Evolutionary conservation across 2,113 vertebrate genomes (phyloP), one percentile per base, ranked within the genome.

Genomic region (Ranitomeya variabilis): DNA sequence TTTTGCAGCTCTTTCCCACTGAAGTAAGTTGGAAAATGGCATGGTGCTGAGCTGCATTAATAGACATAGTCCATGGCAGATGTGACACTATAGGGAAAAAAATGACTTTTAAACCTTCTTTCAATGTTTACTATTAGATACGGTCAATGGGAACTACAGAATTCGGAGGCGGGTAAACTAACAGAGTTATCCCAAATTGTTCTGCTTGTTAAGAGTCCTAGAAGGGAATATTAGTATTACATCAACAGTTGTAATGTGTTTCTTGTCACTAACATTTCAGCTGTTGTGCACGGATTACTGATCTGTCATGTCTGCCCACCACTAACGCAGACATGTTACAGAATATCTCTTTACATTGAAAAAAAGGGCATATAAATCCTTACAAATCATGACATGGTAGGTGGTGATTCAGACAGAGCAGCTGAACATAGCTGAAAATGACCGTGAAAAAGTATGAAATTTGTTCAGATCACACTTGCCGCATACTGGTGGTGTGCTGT

Each of bases 361-460:
- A 84, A 52, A 84, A 64, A 55, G 64, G 82, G 19, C 15, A 55
- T n/a, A 55, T 69, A 71, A 84, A 71, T 52, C 66, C 51, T 84
- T 84, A 66, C 15, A 69, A 84, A 84, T 54, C n/a, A 10, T 69
- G 82, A 71, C 64, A 84, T 84, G 66, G 82, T 23, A 69, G 66
- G 8, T 55, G 51, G 82, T 14, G 54, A 71, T 69, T 62, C 51
- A 71, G 45, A 12, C 64, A 71, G 7, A 84, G 82, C 82, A 84
- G 64, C 64, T 84, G 82, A 55, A 71, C 66, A 84, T 71, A 26
- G n/a, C 21, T n/a, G 7, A 45, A 83, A 51, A 4, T 1, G 1
- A 45, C 21, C 45, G 23, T 5, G 21, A 69, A 52, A 12, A 26
- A 31, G 21, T 71, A 23, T 55, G 51, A 10, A 55, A 69, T 84